phyloP scores from a whole-genome alignment of 30 jellyfish, hydroid and myxozoan species.

The Phacellophora camtschatica region DNA sequence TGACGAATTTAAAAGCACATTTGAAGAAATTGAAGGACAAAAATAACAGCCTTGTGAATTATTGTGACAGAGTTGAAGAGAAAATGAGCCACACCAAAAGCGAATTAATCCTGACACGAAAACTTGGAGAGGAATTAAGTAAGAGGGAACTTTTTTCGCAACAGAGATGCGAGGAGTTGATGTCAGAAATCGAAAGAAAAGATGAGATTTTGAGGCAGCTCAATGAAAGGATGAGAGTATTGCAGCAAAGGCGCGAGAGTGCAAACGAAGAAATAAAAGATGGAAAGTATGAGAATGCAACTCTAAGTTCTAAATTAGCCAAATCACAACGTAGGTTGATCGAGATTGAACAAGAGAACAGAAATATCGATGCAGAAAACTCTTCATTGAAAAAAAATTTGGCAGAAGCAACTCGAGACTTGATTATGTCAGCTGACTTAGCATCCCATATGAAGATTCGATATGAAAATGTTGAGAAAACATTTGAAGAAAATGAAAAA shows the following conservation, averaged over 20 bases:
- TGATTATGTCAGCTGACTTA: slow-evolving; percentile 6
- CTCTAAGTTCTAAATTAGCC: not conserved
- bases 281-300: not conserved
- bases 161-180: not conserved
- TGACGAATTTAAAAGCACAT: slow-evolving; percentile 3
- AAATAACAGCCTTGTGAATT: not conserved
- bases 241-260: not conserved
- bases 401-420: not conserved
- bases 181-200: not conserved
- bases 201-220: not conserved
- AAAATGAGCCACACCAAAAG: not conserved
- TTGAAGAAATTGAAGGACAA: slow-evolving; percentile 10
- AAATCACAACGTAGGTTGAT: slow-evolving; percentile 8
- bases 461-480: slow-evolving; percentile 16
- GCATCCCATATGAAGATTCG: slow-evolving; percentile 7
- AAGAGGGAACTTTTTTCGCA: not conserved
- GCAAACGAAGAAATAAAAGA: not conserved
- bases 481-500: slow-evolving; percentile 9
- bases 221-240: slow-evolving; percentile 2
- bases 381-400: not conserved
- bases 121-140: not conserved
- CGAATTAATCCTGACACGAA: not conserved
- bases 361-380: not conserved
- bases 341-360: not conserved
- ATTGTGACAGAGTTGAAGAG: slow-evolving; percentile 23